Percentiles rank a stretch among this genome's conserved stretches.
These are phyloP conservation scores for Rhinoraja longicauda DNA, from an alignment of 2,797 vertebrate species.

Conservation along the genomic window DNA sequence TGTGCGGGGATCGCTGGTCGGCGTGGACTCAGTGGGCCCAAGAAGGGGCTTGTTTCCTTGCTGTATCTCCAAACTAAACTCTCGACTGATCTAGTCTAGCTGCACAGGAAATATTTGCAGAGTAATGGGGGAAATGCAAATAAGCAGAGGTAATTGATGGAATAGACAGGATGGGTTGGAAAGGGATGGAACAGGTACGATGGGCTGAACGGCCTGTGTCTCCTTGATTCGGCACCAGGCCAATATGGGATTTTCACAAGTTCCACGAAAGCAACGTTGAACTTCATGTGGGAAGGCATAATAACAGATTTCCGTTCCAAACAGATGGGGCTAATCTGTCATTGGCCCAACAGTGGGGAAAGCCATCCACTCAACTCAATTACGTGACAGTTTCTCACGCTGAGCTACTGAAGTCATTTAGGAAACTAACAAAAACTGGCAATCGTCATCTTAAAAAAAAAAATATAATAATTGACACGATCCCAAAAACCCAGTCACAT, in stretches of 20 bases:
- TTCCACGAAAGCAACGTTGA: not conserved
- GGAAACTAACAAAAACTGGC: slow-evolving; percentile 27
- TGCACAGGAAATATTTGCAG: not conserved
- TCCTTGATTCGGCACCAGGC: not conserved
- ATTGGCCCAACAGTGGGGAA: not conserved
- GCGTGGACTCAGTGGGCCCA: no score
- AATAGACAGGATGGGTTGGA: not conserved
- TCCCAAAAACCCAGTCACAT: not conserved
- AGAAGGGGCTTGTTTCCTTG: no score
- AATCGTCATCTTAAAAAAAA: not conserved
- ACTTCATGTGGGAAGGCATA: not conserved
- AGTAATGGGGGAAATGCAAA: not conserved
- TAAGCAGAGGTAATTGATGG: not conserved
- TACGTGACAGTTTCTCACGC: slow-evolving; percentile 22
- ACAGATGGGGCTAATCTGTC: not conserved
- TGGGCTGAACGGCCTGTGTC: not conserved
- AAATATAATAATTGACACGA: not conserved
- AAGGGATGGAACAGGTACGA: not conserved
- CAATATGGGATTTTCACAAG: not conserved
- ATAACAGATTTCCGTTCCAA: slow-evolving; percentile 11
- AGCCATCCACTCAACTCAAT: slow-evolving; percentile 12
- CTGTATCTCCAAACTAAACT: no score
- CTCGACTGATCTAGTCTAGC: not conserved
- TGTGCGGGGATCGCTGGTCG: no score
- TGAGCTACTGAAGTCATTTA: slow-evolving; percentile 8